A percentile compares a stretch with the other conserved stretches of the same genome.
Conservation (phyloP, 1,140 invertebrate genomes). For the Mercenaria mercenaria region DNA sequence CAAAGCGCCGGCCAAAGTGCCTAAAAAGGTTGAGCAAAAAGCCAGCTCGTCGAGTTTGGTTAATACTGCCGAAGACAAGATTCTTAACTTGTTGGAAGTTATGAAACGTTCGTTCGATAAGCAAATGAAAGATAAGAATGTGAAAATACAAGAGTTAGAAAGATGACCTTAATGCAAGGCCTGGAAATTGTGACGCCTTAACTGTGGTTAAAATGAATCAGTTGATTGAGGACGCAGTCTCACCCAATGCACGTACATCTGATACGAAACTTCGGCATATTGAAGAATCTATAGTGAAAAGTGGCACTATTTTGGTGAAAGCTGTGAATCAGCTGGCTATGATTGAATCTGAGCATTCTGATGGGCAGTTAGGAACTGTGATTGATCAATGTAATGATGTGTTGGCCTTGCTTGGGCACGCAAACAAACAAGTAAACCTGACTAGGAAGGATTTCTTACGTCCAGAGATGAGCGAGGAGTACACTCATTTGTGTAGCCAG, state of each 20-base stretch:
- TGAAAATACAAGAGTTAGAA: background rate
- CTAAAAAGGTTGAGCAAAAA: no score
- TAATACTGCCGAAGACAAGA: no score
- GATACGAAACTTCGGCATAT: slow-evolving; percentile 38
- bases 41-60: no score
- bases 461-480: slow-evolving; percentile 7
- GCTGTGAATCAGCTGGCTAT: background rate
- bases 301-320: slow-evolving; percentile 1
- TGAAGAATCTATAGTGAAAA: slow-evolving; percentile 7
- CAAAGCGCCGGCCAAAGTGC: no score
- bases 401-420: slow-evolving; percentile 15
- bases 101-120: background rate
- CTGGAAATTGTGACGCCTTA: background rate
- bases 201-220: slow-evolving; percentile 6
- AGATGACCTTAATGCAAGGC: slow-evolving; percentile 33
- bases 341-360: background rate
- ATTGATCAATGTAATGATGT: slow-evolving; percentile 44
- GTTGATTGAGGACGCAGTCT: slow-evolving; percentile 14
- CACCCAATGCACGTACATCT: background rate
- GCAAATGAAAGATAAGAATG: background rate
- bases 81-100: no score
- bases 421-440: slow-evolving; percentile 35
- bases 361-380: background rate
- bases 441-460: slow-evolving; percentile 6
- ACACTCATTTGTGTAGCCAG: slow-evolving; percentile 30